Evolutionary conservation across 2,797 vertebrate species (phyloP), one percentile per base, ranked within the genome.

Genomic region (Hozukius guyotensis): DNA sequence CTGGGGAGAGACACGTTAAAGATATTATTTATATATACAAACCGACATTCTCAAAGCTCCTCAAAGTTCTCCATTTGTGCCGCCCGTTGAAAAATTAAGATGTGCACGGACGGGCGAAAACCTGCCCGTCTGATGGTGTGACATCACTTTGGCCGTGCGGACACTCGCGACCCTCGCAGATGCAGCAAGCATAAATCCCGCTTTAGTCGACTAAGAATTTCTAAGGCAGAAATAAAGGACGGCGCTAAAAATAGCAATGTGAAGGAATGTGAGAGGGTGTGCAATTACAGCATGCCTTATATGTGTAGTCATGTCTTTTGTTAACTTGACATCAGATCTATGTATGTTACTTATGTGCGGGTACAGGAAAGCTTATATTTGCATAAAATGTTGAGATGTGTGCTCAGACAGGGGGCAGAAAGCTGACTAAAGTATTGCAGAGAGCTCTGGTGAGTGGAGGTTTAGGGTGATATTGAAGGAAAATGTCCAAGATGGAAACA

Each of bases 1-100:
- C 98, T 99, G 88, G 18, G 36, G 46, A 60, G 66, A 72, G 34
- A 80, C 4, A 2, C 6, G 7, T 14, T 22, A 5, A 29, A 57
- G 16, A 63, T 13, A 2, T 18, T 38, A 11, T 69, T 59, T n/a
- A n/a, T n/a, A n/a, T n/a, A n/a, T n/a, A n/a, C n/a, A n/a, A n/a
- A n/a, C n/a, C n/a, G 24, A 25, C 24, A 25, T 25, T 25, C 24
- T 25, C 24, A 25, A 25, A 25, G 24, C 24, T 25, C 24, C 24
- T 25, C 24, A 25, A 25, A 25, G 29, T 29, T 29, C 29, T 29
- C 29, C 29, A 29, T 29, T 29, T 29, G 29, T 4, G 29, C 29
- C 6, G 29, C 29, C 1, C 29, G 4, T 4, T 4, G 29, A 29
- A 29, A 29, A 4, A 42, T 14, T 14, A 14, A 42, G 14, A 42